phyloP scores from a whole-genome alignment of 1,140 invertebrate genomes.

The Cotesia vestalis region DNA sequence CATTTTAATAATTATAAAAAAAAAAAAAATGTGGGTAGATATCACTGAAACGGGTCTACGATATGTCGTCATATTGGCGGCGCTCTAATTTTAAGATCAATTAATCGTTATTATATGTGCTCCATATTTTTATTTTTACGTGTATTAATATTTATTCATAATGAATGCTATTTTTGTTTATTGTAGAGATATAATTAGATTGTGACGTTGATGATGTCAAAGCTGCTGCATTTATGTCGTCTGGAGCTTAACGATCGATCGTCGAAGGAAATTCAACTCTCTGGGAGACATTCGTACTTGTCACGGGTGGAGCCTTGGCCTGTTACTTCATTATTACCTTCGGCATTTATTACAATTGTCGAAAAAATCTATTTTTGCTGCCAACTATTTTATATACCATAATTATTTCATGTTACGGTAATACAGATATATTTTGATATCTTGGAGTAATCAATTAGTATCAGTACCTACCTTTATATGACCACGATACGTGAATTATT shows the following conservation, averaged over 20 bases:
- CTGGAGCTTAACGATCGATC: conserved; percentile 26
- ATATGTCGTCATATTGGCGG: conserved; percentile 7
- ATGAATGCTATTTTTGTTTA: background rate
- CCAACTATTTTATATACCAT: conserved; percentile 9
- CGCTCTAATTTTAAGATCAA: conserved; percentile 4
- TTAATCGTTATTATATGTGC: conserved; percentile 16
- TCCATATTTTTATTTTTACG: no score
- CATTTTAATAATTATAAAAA: background rate
- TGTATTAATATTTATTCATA: no score
- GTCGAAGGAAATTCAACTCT: conserved; percentile 7
- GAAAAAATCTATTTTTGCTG: conserved; percentile 2
- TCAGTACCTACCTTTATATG: no score
- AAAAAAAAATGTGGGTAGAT: background rate
- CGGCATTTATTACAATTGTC: background rate
- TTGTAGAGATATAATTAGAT: conserved; percentile 26
- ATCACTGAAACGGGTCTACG: background rate
- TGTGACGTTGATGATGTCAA: conserved; percentile 26
- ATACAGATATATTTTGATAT: no score
- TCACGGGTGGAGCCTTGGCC: conserved; percentile 29
- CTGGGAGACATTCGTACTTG: conserved; percentile 14
- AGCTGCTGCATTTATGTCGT: conserved; percentile 8
- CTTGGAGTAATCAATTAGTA: no score
- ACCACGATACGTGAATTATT: no score
- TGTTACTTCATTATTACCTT: background rate
- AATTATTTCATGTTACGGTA: background rate